Percentiles rank a stretch among this genome's conserved stretches.
Conservation (phyloP, 2,888 invertebrate species). For the Stratiomys singularior region DNA sequence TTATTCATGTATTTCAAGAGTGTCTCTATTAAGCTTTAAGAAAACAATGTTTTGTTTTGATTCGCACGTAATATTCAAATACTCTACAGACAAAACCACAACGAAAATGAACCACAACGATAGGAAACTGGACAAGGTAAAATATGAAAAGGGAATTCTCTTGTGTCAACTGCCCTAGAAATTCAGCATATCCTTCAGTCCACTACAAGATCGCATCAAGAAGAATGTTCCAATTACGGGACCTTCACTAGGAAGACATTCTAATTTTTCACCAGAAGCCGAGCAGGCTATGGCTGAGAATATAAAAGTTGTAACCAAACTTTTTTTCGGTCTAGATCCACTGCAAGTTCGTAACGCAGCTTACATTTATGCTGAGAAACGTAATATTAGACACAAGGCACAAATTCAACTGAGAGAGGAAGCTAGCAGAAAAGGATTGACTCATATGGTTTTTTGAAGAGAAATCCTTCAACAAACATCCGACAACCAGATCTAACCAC, state of each 20-base stretch:
- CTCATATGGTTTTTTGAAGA: not conserved
- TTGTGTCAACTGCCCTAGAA: no score
- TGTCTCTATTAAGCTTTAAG: no score
- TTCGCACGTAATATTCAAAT: no score
- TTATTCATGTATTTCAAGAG: no score
- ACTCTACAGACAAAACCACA: no score
- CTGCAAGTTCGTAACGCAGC: not conserved
- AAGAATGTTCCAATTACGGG: not conserved
- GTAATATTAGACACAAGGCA: not conserved
- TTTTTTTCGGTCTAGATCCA: not conserved
- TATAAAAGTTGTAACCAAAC: slow-evolving; percentile 1
- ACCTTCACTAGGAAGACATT: not conserved
- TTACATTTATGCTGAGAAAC: not conserved
- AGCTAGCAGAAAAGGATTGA: not conserved
- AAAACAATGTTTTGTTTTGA: no score
- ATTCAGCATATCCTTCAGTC: no score
- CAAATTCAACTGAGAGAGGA: not conserved
- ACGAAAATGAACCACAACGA: no score
- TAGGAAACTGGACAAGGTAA: no score
- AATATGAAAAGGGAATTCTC: no score
- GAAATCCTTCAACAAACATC: not conserved
- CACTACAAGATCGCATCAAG: no score
- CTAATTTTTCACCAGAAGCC: not conserved
- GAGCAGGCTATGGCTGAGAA: not conserved
- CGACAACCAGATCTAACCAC: not conserved